Evolutionary conservation across 2,113 vertebrate species (phyloP), one percentile per base, ranked within the genome.

Genomic region (Macrotis lagotis): DNA sequence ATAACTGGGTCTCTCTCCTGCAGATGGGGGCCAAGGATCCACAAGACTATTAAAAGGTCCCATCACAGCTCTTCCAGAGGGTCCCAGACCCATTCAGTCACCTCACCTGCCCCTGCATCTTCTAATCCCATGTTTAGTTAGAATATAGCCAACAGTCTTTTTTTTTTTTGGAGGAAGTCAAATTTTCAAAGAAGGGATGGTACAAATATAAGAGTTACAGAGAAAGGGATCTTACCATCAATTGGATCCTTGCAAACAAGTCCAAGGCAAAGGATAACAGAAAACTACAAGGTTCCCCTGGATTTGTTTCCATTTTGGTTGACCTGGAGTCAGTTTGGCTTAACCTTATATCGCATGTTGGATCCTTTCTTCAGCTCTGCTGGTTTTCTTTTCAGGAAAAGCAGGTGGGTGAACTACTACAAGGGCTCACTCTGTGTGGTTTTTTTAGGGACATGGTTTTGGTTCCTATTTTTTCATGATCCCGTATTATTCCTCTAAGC

Each of bases 371-470:
- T 25, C 66, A 25, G 24, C 22, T 50, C 50, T 59, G 88, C 51
- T 74, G 74, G 37, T 50, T 89, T 48, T 44, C 91, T 90, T 90
- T 88, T 95, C 88, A 92, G 91, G 47, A 92, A 28, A 91, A 92
- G 74, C 11, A 49, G 53, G 92, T 22, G 12, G 49, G 37, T 8
- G n/a, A 22, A 44, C 50, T 48, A 37, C 47, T 53, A 44, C 25
- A 74, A 94, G 90, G 6, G 47, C 3, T 7, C 31, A 8, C 50
- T 19, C 47, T 28, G n/a, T n/a, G n/a, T n/a, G n/a, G n/a, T n/a
- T n/a, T 59, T 47, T 53, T 96, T 49, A 37, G 19, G 90, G 16
- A 91, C 44, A 91, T 0, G 8, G 55, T 47, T 51, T 51, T 37
- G 0, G 59, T 49, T 25, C 48, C 49, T 8, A 0, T 50, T 90